Percentiles rank a stretch among this genome's conserved stretches.
Evolutionary conservation across 2,797 vertebrate species (phyloP).

Genomic region (Chromis chromis): DNA sequence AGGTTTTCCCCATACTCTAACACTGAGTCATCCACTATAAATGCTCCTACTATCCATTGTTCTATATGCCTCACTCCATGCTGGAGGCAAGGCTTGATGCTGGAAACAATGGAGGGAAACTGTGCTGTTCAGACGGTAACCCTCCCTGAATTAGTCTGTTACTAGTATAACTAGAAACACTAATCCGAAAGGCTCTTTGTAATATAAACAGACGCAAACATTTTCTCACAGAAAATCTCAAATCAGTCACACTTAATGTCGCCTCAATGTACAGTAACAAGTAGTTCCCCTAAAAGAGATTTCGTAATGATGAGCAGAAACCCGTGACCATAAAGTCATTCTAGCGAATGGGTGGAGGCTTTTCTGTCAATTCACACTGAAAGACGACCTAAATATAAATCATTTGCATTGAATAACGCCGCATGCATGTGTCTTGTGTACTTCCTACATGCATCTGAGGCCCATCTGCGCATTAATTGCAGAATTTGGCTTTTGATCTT

Average conservation of each 20-base stretch:
- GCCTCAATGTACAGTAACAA: not conserved
- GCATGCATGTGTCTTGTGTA: constrained; percentile 17
- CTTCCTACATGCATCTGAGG: constrained; percentile 49
- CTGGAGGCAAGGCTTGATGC: constrained; percentile 38
- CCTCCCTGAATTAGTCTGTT: constrained; percentile 25
- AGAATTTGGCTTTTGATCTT: constrained; percentile 67
- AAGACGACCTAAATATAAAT: constrained; percentile 33
- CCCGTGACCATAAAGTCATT: constrained; percentile 25
- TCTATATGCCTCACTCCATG: constrained; percentile 42
- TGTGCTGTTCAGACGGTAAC: constrained; percentile 42
- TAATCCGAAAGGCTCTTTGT: not conserved
- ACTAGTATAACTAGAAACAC: constrained; percentile 16
- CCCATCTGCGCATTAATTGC: constrained; percentile 58
- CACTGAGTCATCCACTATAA: constrained; percentile 57
- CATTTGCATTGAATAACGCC: constrained; percentile 25
- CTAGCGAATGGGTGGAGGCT: constrained; percentile 26
- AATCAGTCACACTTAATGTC: not conserved
- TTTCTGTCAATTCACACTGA: constrained; percentile 6
- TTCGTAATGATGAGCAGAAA: constrained; percentile 46
- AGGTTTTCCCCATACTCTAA: constrained; percentile 37
- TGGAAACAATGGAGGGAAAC: constrained; percentile 75
- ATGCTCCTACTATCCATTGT: constrained; percentile 61
- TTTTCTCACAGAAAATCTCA: not conserved
- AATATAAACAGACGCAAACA: not conserved
- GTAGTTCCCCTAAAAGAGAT: constrained; percentile 31